Evolutionary conservation across 2,797 vertebrate genomes (phyloP), one percentile per base, ranked within the genome.

Genomic region (Aeoliscus strigatus): DNA sequence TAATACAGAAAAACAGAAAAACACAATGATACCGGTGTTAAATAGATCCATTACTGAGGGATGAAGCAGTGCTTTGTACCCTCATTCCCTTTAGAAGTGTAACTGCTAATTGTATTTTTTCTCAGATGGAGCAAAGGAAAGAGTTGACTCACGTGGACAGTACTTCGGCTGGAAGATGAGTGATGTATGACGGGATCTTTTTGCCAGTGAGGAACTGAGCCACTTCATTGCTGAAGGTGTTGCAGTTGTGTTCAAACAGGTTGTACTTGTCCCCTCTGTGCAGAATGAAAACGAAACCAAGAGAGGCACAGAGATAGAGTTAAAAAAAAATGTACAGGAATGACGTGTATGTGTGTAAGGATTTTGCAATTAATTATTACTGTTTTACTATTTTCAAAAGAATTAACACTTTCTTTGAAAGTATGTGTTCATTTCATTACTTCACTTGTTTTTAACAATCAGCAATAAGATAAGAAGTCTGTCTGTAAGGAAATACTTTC

Each of bases 181-280:
- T 98, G 66, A 98, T 94, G 66, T 98, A 92, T 5, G 93, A 90
- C 6, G 95, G 95, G 67, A 98, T 96, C 75, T 91, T 94, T 57
- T 69, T 86, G 40, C 91, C 92, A 0, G 94, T 97, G 55, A 98
- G 86, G 76, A 97, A 97, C 77, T 97, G 92, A 47, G 92, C 91
- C 76, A 97, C 92, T 80, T 98, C 95, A 2, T 93, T 90, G 83
- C 88, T 94, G 80, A 98, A 98, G 26, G 88, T 89, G 85, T 98
- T 98, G 78, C 95, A 98, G 86, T 98, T 98, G 84, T 94, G 90
- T 69, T 98, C 93, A 79, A 98, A 94, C 77, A 98, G 72, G 46
- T 92, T 88, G 27, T 97, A 98, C 46, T 82, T 86, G 49, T 92
- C 91, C 29, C 82, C 73, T 60, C 95, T 98, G 48, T 11, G 17